A percentile compares a stretch with the other conserved stretches of the same genome.
These are phyloP conservation scores for Macaca mulatta DNA, from an alignment of 2,113 vertebrate species.

Conservation along the genomic window DNA sequence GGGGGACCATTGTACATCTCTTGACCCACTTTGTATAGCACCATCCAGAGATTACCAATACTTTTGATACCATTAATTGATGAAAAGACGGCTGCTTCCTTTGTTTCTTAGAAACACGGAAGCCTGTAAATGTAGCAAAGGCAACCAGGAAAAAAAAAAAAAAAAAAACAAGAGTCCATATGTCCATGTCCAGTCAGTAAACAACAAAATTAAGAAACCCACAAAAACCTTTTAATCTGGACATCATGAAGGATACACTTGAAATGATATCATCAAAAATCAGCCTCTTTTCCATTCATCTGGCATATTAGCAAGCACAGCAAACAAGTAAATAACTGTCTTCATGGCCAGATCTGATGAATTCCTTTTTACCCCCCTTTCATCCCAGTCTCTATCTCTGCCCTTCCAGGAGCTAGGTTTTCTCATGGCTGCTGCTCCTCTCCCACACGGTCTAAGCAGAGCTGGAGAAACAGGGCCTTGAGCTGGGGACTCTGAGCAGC, in stretches of 20 bases:
- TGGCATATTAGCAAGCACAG: background rate
- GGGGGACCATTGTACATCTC: background rate
- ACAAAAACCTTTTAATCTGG: background rate
- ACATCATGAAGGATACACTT: background rate
- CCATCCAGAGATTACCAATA: background rate
- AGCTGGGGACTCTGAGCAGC: background rate
- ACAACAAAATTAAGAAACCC: background rate
- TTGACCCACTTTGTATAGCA: too few relatives aligned
- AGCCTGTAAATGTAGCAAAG: background rate
- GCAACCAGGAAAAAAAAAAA: background rate
- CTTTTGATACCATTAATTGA: background rate
- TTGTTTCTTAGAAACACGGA: background rate
- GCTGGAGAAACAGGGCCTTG: background rate
- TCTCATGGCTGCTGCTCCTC: background rate
- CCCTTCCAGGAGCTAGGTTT: background rate
- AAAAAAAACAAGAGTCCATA: background rate
- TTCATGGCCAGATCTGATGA: background rate
- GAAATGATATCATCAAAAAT: background rate
- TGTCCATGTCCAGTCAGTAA: background rate
- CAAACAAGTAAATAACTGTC: background rate
- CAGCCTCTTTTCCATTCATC: background rate
- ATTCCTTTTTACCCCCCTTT: background rate
- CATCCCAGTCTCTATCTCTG: background rate
- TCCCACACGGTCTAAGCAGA: background rate
- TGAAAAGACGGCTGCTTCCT: background rate